Evolutionary conservation across 2,888 invertebrate species (phyloP).

Genomic region (Empis stercorea): DNA sequence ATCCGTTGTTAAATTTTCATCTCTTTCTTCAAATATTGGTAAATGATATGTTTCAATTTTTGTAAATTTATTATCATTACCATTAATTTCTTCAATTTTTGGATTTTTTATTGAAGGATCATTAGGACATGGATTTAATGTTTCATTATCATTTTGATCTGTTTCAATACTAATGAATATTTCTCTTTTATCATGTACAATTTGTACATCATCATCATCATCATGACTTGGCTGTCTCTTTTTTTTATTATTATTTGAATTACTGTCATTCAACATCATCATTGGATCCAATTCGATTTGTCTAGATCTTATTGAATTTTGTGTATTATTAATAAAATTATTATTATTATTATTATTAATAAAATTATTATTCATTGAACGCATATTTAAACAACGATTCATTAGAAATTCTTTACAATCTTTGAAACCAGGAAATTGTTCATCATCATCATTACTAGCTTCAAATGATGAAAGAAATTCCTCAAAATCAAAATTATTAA

Average conservation of each 20-base stretch:
- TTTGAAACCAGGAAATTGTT: conserved; percentile 37
- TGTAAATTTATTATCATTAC: conserved; percentile 28
- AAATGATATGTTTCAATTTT: conserved; percentile 20
- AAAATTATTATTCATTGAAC: conserved; percentile 21
- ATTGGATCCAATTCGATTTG: neutral
- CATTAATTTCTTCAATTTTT: conserved; percentile 29
- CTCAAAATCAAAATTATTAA: conserved; percentile 49
- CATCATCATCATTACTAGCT: conserved; percentile 39
- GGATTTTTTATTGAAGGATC: conserved; percentile 20
- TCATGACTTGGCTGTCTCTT: neutral
- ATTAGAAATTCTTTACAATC: conserved; percentile 34
- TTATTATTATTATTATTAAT: neutral
- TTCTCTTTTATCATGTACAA: conserved; percentile 23
- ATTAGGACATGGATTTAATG: conserved; percentile 22
- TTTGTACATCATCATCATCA: conserved; percentile 1
- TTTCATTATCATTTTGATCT: conserved; percentile 25
- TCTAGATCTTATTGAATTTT: conserved; percentile 3
- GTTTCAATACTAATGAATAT: conserved; percentile 35
- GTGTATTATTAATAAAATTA: neutral
- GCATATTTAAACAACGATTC: conserved; percentile 28
- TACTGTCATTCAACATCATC: conserved; percentile 1
- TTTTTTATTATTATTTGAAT: neutral
- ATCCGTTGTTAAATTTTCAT: conserved; percentile 10
- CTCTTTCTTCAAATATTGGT: conserved; percentile 18
- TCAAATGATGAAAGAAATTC: conserved; percentile 57